Evolutionary conservation across 1,140 invertebrate species (phyloP), one percentile per base, ranked within the genome.

Genomic region (Solenopsis invicta): DNA sequence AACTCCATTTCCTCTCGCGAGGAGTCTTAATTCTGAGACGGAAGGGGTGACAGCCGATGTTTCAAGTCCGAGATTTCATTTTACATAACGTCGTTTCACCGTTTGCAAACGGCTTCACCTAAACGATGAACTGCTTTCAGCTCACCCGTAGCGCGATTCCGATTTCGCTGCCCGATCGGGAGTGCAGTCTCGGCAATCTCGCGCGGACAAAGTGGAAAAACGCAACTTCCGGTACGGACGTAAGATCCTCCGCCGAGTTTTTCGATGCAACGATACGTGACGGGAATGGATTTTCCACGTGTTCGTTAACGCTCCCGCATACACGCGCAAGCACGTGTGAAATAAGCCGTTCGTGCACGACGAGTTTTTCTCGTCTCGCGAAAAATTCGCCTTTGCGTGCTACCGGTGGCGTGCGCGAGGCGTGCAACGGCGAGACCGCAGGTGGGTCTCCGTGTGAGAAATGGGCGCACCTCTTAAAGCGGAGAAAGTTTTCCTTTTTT

Each of bases 401-500:
- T 45, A 59, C 18, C 29, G 21, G n/a, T n/a, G n/a, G n/a, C n/a
- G n/a, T n/a, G n/a, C n/a, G n/a, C n/a, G n/a, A 59, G 48, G 48
- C 69, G 78, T 90, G 80, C 61, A 86, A 71, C 80, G 50, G 50
- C 78, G 37, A 85, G 67, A 78, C 48, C 59, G 48, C 34, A 66
- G 67, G 67, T 62, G 75, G 52, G 78, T 48, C n/a, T 71, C 18
- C 13, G 37, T 48, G 77, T 64, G 86, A 88, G 72, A 90, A 90
- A 88, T 81, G 64, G 34, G 34, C 77, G 66, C 41, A 59, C 59
- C 24, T 86, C 59, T 88, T 69, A 81, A 21, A 90, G 24, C 75
- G 61, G 80, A 75, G 80, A 89, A 89, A 85, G 80, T 90, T 87
- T 54, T 84, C 56, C 41, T 61, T 67, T 62, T 85, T 56, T 8